Percentiles rank a stretch among this genome's conserved stretches.
These are phyloP conservation scores for Sciaenops ocellatus DNA, from an alignment of 2,797 vertebrate species.

Conservation along the genomic window DNA sequence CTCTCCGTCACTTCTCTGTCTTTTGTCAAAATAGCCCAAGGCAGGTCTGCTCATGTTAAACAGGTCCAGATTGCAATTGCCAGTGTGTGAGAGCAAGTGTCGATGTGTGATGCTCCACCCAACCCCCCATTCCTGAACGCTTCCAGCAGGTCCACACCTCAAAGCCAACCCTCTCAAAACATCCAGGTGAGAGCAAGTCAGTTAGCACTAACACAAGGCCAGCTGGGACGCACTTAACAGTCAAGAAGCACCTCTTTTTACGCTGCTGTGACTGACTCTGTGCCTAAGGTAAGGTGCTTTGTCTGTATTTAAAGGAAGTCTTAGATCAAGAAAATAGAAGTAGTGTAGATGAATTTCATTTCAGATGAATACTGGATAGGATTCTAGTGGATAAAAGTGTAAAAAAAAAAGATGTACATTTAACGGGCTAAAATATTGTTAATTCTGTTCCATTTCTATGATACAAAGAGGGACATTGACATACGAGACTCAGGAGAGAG, in stretches of 20 bases:
- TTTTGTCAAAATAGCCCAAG: neutral
- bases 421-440: constrained; percentile 13
- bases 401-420: neutral
- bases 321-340: neutral
- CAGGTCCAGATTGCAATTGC: neutral
- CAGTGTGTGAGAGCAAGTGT: neutral
- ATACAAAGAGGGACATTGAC: neutral
- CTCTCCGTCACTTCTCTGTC: neutral
- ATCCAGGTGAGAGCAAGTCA: constrained; percentile 40
- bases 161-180: constrained; percentile 3
- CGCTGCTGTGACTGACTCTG: neutral
- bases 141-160: constrained; percentile 40
- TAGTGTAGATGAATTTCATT: neutral
- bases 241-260: constrained; percentile 12
- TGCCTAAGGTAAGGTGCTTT: constrained; percentile 63
- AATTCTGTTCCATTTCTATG: constrained; percentile 26
- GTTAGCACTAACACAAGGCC: neutral
- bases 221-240: neutral
- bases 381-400: neutral
- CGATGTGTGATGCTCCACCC: constrained; percentile 51
- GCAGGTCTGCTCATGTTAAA: constrained; percentile 20
- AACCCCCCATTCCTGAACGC: constrained; percentile 6
- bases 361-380: neutral
- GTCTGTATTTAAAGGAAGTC: neutral
- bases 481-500: neutral